Conservation (phyloP, 2,113 vertebrate genomes). For the Desmodus rotundus region DNA sequence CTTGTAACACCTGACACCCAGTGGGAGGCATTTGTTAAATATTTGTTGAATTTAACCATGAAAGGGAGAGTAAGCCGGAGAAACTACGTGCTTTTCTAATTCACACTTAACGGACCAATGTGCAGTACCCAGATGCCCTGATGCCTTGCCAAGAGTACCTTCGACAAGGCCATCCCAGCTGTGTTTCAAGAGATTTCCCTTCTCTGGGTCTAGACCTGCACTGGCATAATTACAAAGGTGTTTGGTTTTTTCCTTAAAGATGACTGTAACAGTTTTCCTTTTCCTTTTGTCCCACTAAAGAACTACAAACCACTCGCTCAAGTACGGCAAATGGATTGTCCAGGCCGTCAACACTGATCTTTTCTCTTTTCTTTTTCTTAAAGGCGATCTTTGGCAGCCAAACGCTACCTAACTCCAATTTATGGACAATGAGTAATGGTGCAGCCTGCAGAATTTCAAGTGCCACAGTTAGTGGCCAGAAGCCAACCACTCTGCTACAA, state of each 20-base stretch:
- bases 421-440: constrained; percentile 70
- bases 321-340: not conserved
- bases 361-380: constrained; percentile 10
- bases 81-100: not conserved
- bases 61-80: not conserved
- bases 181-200: not conserved
- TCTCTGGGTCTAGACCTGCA: not conserved
- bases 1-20: not conserved
- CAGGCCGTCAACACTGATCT: not conserved
- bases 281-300: not conserved
- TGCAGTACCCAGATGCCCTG: not conserved
- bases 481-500: constrained; percentile 71
- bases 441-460: constrained; percentile 75
- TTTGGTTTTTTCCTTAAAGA: not conserved
- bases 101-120: rapidly evolving
- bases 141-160: not conserved
- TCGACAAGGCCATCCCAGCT: not conserved
- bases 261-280: not conserved
- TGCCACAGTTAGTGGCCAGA: constrained; percentile 77
- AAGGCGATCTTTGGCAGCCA: constrained; percentile 85
- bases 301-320: not conserved
- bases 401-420: constrained; percentile 72
- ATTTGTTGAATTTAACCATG: not conserved
- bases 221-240: not conserved
- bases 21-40: not conserved